A percentile compares a stretch with the other conserved stretches of the same genome.
Evolutionary conservation across 1,140 invertebrate species (phyloP).

Genomic region (Drosophila santomea): DNA sequence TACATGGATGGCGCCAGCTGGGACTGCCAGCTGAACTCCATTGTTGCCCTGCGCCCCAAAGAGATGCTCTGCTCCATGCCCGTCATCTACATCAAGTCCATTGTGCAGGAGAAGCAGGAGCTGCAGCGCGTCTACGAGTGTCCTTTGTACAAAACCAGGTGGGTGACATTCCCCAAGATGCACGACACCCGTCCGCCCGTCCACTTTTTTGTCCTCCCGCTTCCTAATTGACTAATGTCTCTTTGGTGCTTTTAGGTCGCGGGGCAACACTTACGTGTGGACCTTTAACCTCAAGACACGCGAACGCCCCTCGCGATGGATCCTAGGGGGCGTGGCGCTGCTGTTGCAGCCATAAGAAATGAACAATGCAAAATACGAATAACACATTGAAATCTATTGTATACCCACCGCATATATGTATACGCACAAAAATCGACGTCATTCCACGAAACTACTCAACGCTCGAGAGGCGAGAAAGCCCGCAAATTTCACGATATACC

Average conservation of each 20-base stretch:
- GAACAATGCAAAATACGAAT: background rate
- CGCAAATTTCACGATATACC: slow-evolving; percentile 9
- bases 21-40: slow-evolving; percentile 91
- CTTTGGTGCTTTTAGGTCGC: slow-evolving; percentile 84
- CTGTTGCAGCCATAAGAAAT: slow-evolving; percentile 89
- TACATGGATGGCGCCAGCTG: slow-evolving; percentile 98
- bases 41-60: slow-evolving; percentile 94
- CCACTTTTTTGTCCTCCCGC: background rate
- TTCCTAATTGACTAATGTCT: slow-evolving; percentile 9
- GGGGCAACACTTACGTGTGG: slow-evolving; percentile 97
- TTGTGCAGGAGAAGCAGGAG: slow-evolving; percentile 96
- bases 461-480: slow-evolving; percentile 1
- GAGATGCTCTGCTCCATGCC: slow-evolving; percentile 96
- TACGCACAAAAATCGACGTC: slow-evolving; percentile 1
- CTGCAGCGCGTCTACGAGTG: slow-evolving; percentile 95
- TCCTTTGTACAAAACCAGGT: slow-evolving; percentile 96
- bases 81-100: slow-evolving; percentile 94
- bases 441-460: slow-evolving; percentile 2
- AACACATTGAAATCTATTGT: background rate
- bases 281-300: slow-evolving; percentile 97
- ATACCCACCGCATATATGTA: slow-evolving; percentile 5
- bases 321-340: slow-evolving; percentile 95
- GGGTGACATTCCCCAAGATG: background rate
- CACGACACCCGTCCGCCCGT: too few species aligned
- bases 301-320: slow-evolving; percentile 96